Conservation (phyloP, 2,888 invertebrate genomes). For the Hesperia comma region DNA sequence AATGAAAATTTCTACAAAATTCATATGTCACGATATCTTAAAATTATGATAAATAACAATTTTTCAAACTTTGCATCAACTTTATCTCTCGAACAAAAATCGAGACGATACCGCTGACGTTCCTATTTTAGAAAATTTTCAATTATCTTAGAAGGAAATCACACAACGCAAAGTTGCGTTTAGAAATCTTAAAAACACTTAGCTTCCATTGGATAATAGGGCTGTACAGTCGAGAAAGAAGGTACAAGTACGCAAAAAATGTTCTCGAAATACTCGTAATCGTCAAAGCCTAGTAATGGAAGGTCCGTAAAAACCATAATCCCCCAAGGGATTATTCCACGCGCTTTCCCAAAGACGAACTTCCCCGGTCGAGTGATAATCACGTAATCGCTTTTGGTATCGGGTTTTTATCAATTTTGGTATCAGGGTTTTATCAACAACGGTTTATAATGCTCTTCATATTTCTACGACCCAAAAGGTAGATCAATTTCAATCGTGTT, state of each 20-base stretch:
- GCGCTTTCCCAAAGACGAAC: conserved; percentile 24
- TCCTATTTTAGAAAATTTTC: no score
- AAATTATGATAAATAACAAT: no score
- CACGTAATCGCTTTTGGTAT: conserved; percentile 28
- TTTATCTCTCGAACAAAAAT: no score
- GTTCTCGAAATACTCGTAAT: conserved; percentile 3
- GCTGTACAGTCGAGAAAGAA: neutral
- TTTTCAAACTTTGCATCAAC: no score
- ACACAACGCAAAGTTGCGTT: no score
- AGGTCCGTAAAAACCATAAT: conserved; percentile 24
- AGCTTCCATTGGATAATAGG: neutral
- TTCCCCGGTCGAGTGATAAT: conserved; percentile 14
- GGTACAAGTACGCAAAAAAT: neutral
- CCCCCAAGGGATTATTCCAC: conserved; percentile 29
- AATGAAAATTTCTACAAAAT: no score
- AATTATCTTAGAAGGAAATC: no score
- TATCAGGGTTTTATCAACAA: no score
- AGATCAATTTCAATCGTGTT: no score
- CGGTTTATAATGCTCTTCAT: neutral
- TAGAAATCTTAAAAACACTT: no score
- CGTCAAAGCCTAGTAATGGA: conserved; percentile 21
- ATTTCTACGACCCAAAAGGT: neutral
- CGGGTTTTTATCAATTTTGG: conserved; percentile 25
- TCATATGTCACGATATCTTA: no score
- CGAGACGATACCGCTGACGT: no score